Percentiles rank a stretch among this genome's conserved stretches.
Evolutionary conservation across 2,888 invertebrate species (phyloP).

Genomic region (Hyles lineata): DNA sequence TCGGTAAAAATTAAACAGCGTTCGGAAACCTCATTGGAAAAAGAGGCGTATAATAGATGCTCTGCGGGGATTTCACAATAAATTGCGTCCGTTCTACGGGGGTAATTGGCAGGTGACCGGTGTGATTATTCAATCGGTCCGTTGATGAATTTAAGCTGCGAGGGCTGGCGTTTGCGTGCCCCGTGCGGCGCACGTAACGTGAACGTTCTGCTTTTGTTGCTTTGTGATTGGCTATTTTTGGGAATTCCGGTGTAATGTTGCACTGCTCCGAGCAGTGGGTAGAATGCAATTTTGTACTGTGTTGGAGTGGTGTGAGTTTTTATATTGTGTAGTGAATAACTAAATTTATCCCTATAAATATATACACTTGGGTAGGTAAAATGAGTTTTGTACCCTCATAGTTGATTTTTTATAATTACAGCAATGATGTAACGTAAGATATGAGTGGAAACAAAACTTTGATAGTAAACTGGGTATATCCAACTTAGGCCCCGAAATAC

Average conservation of each 20-base stretch:
- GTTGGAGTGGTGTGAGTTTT: too few species aligned
- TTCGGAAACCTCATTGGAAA: slow-evolving; percentile 50
- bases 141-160: slow-evolving; percentile 61
- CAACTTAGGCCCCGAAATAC: too few species aligned
- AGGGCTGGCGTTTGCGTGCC: slow-evolving; percentile 23
- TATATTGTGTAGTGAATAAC: too few species aligned
- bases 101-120: slow-evolving; percentile 66
- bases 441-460: too few species aligned
- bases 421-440: too few species aligned
- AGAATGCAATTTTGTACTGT: too few species aligned
- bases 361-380: too few species aligned
- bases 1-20: slow-evolving; percentile 31
- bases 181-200: neutral
- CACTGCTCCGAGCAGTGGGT: neutral
- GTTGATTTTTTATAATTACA: too few species aligned
- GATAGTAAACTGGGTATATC: too few species aligned
- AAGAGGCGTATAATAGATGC: slow-evolving; percentile 57
- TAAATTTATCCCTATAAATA: too few species aligned
- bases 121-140: slow-evolving; percentile 61
- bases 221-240: slow-evolving; percentile 23
- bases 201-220: slow-evolving; percentile 16
- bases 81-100: slow-evolving; percentile 54
- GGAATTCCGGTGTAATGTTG: slow-evolving; percentile 8
- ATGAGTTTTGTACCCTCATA: too few species aligned
- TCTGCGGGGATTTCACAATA: slow-evolving; percentile 55